Base-by-base conservation (phyloP, 2,113 vertebrate genomes). In the Xenotilapia flavipinnis region DNA sequence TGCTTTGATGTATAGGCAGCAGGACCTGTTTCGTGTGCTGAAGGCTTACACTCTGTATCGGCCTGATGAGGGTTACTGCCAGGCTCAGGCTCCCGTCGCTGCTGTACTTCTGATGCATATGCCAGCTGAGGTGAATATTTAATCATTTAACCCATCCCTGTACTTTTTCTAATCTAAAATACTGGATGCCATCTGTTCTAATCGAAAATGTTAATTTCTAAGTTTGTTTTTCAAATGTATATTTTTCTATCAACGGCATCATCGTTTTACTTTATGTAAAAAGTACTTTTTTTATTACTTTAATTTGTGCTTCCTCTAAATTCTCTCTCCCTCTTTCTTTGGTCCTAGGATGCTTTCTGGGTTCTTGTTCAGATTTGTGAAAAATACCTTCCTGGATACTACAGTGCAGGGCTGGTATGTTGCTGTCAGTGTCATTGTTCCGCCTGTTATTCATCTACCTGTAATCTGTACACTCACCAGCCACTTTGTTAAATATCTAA, bases 101-200 rank as follows among this genome's bases (percentile, higher is more conserved):
- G 99, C 99, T 0, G 97, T 99, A n/a, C 97, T 99, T 85, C 96
- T 99, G 87, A 99, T 99, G 98, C 98, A 99, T 87, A 99, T 99
- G 98, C 99, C 99, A 0, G 99, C 98, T 0, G 99, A 99, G 98
- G 99, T 99, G 91, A 81, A 53, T 21, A 60, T 54, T 58, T 40
- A 70, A 28, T 8, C 0, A 73, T 68, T 26, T n/a, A 55, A 31
- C 58, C 13, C n/a, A 42, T 23, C 54, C 21, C 53, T 21, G 6
- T 26, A 15, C 12, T 26, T 51, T 47, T 26, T 56, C n/a, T 26
- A 23, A 49, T 68, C 31, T n/a, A 19, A n/a, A n/a, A 79, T 31
- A 9, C 26, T 77, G 23, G 45, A 51, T 31, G 47, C 9, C 45
- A 51, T 3, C 17, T 51, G 45, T 31, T 51, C 10, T 51, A 77